A percentile compares a stretch with the other conserved stretches of the same genome.
Evolutionary conservation across 2,888 invertebrate genomes (phyloP).

Genomic region (Pyrrhia umbra): DNA sequence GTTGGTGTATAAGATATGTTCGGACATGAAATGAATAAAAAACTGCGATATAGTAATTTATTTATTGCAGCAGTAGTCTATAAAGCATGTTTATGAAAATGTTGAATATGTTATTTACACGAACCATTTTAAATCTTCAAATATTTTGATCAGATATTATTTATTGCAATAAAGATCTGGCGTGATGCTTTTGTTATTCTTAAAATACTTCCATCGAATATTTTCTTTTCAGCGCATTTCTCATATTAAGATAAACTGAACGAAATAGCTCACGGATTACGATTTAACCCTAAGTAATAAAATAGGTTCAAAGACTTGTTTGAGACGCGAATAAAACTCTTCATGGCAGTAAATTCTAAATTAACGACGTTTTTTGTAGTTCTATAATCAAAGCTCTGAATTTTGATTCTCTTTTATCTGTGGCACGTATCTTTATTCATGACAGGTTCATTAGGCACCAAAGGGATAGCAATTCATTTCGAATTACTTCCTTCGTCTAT

Average conservation of each 20-base stretch:
- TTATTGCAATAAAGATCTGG: conserved; percentile 16
- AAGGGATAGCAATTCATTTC: conserved; percentile 28
- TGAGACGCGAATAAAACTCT: conserved; percentile 15
- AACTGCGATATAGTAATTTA: not conserved
- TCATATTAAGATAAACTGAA: conserved; percentile 22
- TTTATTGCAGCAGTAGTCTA: not conserved
- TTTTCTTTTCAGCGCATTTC: conserved; percentile 24
- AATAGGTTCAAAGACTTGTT: conserved; percentile 44
- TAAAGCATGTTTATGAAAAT: conserved; percentile 17
- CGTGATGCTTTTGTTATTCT: conserved; percentile 15
- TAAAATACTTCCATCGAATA: conserved; percentile 10
- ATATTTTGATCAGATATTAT: conserved; percentile 27
- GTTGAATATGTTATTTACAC: not conserved
- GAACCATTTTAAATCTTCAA: not conserved
- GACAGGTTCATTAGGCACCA: conserved; percentile 39
- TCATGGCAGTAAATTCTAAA: conserved; percentile 31
- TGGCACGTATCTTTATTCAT: conserved; percentile 59
- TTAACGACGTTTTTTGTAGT: conserved; percentile 45
- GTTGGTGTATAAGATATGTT: conserved; percentile 1
- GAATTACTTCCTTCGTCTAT: conserved; percentile 20
- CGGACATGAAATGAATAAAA: conserved; percentile 15
- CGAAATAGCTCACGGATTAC: too few species aligned
- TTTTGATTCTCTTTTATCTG: conserved; percentile 49
- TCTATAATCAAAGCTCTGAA: conserved; percentile 39
- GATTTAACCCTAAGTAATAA: conserved; percentile 15